Evolutionary conservation across 2,888 invertebrate genomes (phyloP), one percentile per base, ranked within the genome.

Genomic region (Temnothorax rugatulus): DNA sequence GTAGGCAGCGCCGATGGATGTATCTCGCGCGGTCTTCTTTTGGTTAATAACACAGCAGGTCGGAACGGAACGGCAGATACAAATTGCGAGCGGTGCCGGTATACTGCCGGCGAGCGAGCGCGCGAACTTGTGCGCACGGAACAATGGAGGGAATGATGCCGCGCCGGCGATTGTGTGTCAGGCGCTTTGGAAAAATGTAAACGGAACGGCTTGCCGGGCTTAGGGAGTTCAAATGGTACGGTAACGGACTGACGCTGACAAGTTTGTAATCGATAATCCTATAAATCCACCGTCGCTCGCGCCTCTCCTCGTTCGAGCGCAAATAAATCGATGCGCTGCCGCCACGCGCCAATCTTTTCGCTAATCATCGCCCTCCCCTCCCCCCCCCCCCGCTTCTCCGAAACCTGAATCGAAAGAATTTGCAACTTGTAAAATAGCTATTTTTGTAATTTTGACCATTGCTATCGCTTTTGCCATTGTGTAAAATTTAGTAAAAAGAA

Each of bases 1-100:
- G 54, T 25, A 41, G 71, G 71, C 71, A 71, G 29, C 69, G 15
- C 21, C 13, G 25, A 29, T 77, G 66, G 52, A 77, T 57, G 79
- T 79, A 57, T 79, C 57, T 71, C 71, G 69, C 71, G 34, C 71
- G 71, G 79, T 79, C 79, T 57, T 57, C 29, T 79, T 79, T 79
- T 71, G 71, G 79, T 79, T 79, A 79, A 79, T 79, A 79, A 79
- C 79, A 79, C 57, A 57, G 79, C 79, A 66, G 66, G 71, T 71
- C 79, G 79, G 57, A 68, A 77, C 68, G 76, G 63, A 52, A 25
- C 64, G 68, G 79, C 79, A 79, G 79, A 47, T 79, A 79, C 79
- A 79, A 79, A 79, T 79, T 79, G 79, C 79, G 71, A 79, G 44
- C 44, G 29, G 54, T 54, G n/a, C 13, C 38, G 61, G 57, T 8